Percentiles rank a stretch among this genome's conserved stretches.
Conservation (phyloP, 1,140 invertebrate genomes). For the Anagrus nilaparvatae region DNA sequence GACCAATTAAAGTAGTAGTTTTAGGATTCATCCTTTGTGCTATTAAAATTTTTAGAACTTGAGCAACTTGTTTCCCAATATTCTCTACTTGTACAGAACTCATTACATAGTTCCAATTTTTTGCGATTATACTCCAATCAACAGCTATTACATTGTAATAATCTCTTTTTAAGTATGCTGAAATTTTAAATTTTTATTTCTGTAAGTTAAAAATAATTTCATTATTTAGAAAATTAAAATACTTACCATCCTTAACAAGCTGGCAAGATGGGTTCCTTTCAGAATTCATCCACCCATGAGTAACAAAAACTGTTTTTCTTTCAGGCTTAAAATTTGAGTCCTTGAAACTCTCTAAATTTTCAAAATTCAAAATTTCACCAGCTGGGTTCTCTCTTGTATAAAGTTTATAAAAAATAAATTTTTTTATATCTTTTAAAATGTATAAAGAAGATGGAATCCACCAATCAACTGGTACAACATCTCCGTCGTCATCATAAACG, state of each 20-base stretch:
- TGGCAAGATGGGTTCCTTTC: slow-evolving; percentile 26
- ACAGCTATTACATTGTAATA: slow-evolving; percentile 48
- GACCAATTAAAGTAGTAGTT: slow-evolving; percentile 39
- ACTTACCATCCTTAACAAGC: slow-evolving; percentile 31
- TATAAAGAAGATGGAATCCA: too few relatives aligned
- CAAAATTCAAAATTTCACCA: too few relatives aligned
- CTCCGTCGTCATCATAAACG: too few relatives aligned
- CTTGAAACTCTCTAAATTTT: too few relatives aligned
- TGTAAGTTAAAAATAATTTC: too few relatives aligned
- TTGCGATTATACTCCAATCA: too few relatives aligned
- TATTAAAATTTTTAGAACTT: slow-evolving; percentile 34
- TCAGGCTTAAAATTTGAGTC: slow-evolving; percentile 38
- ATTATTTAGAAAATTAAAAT: too few relatives aligned
- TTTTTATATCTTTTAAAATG: too few relatives aligned
- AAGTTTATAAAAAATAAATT: too few relatives aligned
- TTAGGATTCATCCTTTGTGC: slow-evolving; percentile 23
- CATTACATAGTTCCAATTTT: slow-evolving; percentile 27
- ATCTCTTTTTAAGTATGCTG: slow-evolving; percentile 25
- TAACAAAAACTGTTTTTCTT: slow-evolving; percentile 37
- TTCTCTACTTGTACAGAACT: slow-evolving; percentile 24
- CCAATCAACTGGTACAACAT: too few relatives aligned
- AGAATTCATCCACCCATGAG: slow-evolving; percentile 44
- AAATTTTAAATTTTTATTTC: too few relatives aligned
- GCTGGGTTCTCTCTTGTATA: too few relatives aligned
- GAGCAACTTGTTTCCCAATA: slow-evolving; percentile 27